Evolutionary conservation across 2,888 invertebrate species (phyloP), one percentile per base, ranked within the genome.

Genomic region (Chrysomela aeneicollis): DNA sequence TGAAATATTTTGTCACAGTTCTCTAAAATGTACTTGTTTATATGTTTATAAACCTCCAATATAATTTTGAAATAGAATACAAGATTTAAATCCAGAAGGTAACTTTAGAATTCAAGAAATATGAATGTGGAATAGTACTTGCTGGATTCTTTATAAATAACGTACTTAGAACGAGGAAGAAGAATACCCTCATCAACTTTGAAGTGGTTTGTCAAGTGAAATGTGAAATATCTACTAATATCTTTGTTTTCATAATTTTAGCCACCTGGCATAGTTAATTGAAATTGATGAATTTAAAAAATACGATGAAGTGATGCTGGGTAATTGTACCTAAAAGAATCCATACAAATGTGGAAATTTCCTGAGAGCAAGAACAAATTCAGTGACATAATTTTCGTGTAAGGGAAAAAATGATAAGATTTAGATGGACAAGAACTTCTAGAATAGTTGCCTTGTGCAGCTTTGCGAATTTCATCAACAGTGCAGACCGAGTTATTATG

Each of bases 401-500:
- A 15, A 42, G 3, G 15, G 3, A 15, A 15, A 79, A 76, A 68
- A 85, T 85, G 85, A 79, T 81, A 55, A 78, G 83, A 77, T 80
- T 85, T 68, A 77, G 84, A 49, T 84, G 87, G 84, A 84, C 85
- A 58, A 83, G 86, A 66, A 86, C 86, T 1, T 86, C 87, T 60
- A 83, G 86, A 60, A 86, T 88, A 64, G 87, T 92, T 53, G 88
- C 88, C 57, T 80, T 92, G 70, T 91, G 91, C 79, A 89, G 90
- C 21, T 82, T 88, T 53, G 91, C 91, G 52, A 92, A 92, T 81
- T 91, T 92, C 76, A 91, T 92, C 74, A 91, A 92, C 80, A 89
- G 91, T 55, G 91, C 91, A 2, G 92, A 92, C 81, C 82, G 91
- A 64, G 90, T 91, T 5, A 89, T 92, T 59, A 91, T 92, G 91